Base-by-base conservation (phyloP, 2,113 vertebrate genomes). In the Brachyhypopomus occidentalis region DNA sequence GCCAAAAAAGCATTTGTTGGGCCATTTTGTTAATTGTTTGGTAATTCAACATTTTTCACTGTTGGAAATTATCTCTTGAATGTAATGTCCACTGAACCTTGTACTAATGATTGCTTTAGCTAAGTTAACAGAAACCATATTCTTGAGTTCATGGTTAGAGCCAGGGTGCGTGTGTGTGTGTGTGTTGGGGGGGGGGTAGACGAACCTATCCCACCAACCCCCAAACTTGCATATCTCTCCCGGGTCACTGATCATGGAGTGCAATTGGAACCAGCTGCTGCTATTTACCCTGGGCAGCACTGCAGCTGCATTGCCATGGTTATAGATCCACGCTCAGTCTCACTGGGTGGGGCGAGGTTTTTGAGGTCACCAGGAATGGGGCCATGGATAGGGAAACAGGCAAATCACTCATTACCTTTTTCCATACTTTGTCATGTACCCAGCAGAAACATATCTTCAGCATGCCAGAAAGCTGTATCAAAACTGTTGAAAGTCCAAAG, bases 211-310 rank as follows among this genome's bases (percentile, higher is more conserved):
- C 23, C 30, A 67, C 52, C 25, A 25, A 36, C 74, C 23, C 72
- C 23, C 19, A 69, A 63, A 58, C 73, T 66, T 75, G 69, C 55
- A 72, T 72, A 22, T 72, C 23, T 48, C 19, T 71, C 55, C 62
- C 48, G 34, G 48, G 74, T 75, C 52, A 82, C 78, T 77, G 67
- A 75, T 72, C 84, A 77, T 64, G 73, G 78, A 83, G 75, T 72
- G 76, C 86, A 87, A 88, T 87, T 88, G 88, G 84, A 90, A 91
- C 90, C 90, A 91, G 92, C 91, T 92, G 91, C 87, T 88, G 86
- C 84, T 87, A 88, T 90, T 91, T 90, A 89, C 86, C 76, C 64
- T 60, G 78, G 75, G 85, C 74, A 86, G 87, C 75, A 23, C 84
- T 84, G 82, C 85, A 90, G 88, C 84, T 87, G 79, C 48, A 84